Base-by-base conservation (phyloP, 2,888 invertebrate genomes). In the Apotomis turbidana region DNA sequence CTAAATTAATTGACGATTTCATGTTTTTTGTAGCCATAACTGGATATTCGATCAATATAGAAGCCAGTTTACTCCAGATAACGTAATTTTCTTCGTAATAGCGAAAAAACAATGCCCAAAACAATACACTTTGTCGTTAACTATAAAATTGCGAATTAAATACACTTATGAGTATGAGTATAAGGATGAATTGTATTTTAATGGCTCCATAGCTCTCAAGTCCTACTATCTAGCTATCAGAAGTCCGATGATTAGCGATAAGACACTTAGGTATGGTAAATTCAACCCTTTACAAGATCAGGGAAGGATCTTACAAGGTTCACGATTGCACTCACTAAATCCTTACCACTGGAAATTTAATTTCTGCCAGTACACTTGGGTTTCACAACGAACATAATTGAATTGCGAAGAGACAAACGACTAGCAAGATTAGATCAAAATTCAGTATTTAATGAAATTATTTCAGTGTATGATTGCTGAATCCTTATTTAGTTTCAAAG, bases 271-370 rank as follows among this genome's bases (percentile, higher is more conserved):
- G 51, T 68, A 36, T 72, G 68, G 46, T 58, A 55, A 64, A 71
- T 68, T 72, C 46, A 68, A 68, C 71, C 71, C 71, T 68, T 72
- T 54, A 63, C 61, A 46, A 62, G 71, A 72, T 72, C 68, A 68
- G 62, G 57, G 44, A 54, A 63, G 62, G 68, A 68, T 68, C 71
- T 72, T 58, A 62, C 58, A 46, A 58, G 61, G 58, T 52, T 72
- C 68, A 54, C 62, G 12, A 72, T 72, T 72, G 71, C 68, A 72
- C 52, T 71, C 54, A 9, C 49, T 72, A 68, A 68, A 72, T 72
- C 68, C 68, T 52, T 58, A 54, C 54, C 68, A 46, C 36, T 61
- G 63, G 51, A 68, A 72, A 72, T 72, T 68, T 62, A 68, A 68
- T 72, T 72, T 68, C 68, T 68, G 52, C 62, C 58, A 58, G 68